Evolutionary conservation across 2,797 vertebrate species (phyloP), one percentile per base, ranked within the genome.

Genomic region (Aplochiton taeniatus): DNA sequence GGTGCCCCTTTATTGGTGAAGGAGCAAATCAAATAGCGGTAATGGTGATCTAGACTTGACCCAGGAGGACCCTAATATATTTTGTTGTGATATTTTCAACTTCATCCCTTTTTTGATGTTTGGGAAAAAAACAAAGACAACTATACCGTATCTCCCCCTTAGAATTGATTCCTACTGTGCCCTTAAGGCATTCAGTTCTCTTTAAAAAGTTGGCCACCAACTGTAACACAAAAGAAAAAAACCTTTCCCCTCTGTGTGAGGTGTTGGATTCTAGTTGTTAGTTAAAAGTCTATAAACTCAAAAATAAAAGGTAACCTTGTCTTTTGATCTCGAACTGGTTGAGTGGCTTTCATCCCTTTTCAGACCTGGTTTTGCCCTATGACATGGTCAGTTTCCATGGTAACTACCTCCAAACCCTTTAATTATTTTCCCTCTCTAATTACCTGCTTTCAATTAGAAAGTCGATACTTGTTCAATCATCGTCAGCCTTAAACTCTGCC

Each of bases 101-200:
- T 52, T 69, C 41, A 49, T 72, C 72, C 46, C 46, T 63, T 77
- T 78, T 66, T 62, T 74, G 53, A 70, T 68, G 69, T 78, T 82
- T 70, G 75, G 65, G 65, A 74, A 68, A 64, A 45, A 55, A 68
- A 75, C 64, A 6, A 31, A 65, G 76, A 78, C 67, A 80, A 64
- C n/a, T n/a, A n/a, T n/a, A n/a, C n/a, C n/a, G n/a, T n/a, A n/a
- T 79, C 72, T 63, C 57, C 4, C 20, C 69, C 44, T 76, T 63
- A 49, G 74, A 7, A 14, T 50, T 18, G 10, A 14, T 50, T 18
- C 48, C 76, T 64, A 61, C 63, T 70, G 53, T 44, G 63, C 61
- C 46, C 59, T 61, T 69, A 31, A 31, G 43, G 41, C 64, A 56
- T 68, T 31, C 57, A 9, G 55, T 57, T 43, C 20, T 8, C 55